phyloP scores from a whole-genome alignment of 2,797 vertebrate species.

The Sparidentex hasta region DNA sequence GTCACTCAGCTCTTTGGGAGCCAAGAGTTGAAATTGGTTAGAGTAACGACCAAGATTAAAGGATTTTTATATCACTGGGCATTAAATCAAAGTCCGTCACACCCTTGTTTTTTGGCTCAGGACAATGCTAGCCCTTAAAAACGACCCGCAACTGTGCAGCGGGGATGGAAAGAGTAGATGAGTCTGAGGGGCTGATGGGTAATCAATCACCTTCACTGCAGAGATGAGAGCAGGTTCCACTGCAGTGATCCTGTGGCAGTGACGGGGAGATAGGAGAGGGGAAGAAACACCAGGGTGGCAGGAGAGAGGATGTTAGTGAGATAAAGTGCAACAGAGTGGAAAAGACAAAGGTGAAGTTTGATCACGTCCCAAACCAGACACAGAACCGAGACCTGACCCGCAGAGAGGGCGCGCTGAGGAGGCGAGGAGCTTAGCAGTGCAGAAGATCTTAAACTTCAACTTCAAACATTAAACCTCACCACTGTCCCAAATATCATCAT shows the following conservation, averaged over 20 bases:
- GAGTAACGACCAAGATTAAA: constrained; percentile 34
- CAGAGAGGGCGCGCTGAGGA: constrained; percentile 5
- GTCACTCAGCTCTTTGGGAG: constrained; percentile 28
- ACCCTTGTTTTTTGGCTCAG: constrained; percentile 36
- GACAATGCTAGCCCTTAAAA: constrained; percentile 24
- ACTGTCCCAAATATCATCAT: neutral
- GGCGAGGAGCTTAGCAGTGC: neutral
- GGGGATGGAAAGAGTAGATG: constrained; percentile 42
- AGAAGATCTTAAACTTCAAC: constrained; percentile 28
- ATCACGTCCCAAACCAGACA: constrained; percentile 15
- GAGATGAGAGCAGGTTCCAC: constrained; percentile 70
- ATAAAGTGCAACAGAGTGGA: constrained; percentile 65
- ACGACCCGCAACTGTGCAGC: constrained; percentile 6
- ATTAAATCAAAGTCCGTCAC: constrained; percentile 29
- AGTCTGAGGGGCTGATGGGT: constrained; percentile 53
- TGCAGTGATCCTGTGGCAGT: constrained; percentile 54
- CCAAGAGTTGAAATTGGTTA: constrained; percentile 18
- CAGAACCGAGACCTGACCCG: constrained; percentile 30
- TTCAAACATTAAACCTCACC: constrained; percentile 29
- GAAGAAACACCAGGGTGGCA: constrained; percentile 28
- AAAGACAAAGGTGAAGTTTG: constrained; percentile 59
- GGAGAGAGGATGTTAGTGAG: constrained; percentile 48
- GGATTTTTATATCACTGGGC: constrained; percentile 18
- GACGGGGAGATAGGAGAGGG: constrained; percentile 18
- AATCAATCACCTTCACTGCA: constrained; percentile 70